Percentiles rank a stretch among this genome's conserved stretches.
Evolutionary conservation across 2,113 vertebrate species (phyloP).

Genomic region (Eclectus roratus): DNA sequence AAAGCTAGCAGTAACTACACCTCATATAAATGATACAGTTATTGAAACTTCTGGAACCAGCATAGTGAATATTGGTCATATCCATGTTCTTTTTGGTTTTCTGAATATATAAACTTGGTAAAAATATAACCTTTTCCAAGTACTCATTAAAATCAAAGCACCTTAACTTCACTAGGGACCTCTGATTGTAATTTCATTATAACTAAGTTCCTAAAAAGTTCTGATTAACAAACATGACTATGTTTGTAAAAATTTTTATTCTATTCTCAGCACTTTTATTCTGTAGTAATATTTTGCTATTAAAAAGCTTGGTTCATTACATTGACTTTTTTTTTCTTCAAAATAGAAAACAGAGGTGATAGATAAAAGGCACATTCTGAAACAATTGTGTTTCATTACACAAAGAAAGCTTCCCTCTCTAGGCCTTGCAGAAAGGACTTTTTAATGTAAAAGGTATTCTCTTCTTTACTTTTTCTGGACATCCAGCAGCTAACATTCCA

Average conservation of each 20-base stretch:
- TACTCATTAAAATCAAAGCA: background rate
- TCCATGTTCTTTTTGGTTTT: fast-evolving
- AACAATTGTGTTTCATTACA: background rate
- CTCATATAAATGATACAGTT: background rate
- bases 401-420: background rate
- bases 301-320: background rate
- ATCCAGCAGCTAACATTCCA: background rate
- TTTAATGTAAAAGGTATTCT: background rate
- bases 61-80: background rate
- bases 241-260: background rate
- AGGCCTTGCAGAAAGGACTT: background rate
- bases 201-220: background rate
- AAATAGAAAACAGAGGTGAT: background rate
- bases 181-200: background rate
- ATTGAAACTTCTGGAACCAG: background rate
- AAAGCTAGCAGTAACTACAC: background rate
- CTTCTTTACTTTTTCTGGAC: background rate
- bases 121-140: background rate
- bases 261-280: background rate
- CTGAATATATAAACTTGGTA: background rate
- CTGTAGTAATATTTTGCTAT: background rate
- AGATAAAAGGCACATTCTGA: background rate
- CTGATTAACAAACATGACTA: background rate
- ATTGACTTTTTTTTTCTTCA: background rate
- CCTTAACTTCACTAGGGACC: background rate